Evolutionary conservation across 1,140 invertebrate species (phyloP), one percentile per base, ranked within the genome.

Genomic region (Hydropsyche tenuis): DNA sequence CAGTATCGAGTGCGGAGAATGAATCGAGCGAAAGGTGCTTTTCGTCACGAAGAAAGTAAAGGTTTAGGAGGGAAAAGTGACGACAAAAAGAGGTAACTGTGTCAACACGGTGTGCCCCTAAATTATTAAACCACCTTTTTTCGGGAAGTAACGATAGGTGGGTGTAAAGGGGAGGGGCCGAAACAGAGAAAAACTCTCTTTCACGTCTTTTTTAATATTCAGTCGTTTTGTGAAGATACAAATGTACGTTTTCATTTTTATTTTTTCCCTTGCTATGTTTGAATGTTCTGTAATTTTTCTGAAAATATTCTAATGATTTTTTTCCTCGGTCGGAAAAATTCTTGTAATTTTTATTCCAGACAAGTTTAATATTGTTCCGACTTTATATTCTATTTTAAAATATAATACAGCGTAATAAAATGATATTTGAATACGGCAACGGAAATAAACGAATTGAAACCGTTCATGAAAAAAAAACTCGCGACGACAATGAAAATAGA

Each of bases 141-240:
- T 37, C 30, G 9, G 30, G 9, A 37, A 37, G 30, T 37, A 9
- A 37, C 3, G 30, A 37, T 37, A 9, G 3, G 27, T 14, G 48
- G 68, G 25, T 37, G 30, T 37, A 30, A 68, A 48, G 27, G 68
- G 18, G 27, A 53, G 45, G 46, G 23, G 56, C 48, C 20, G 23
- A 68, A 46, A 70, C 23, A 23, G 30, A 37, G 30, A 37, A 37
- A 37, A 37, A 37, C 30, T 37, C 30, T 37, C 9, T 37, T n/a
- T 22, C 42, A 46, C 30, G 48, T 56, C 48, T 56, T 56, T 53
- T 69, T 60, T 70, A 70, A 70, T 70, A 70, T 70, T 70, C 51
- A 70, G 68, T 60, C 27, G 22, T 16, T 51, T 51, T 51, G 48
- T 51, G 4, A 14, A 51, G 14, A 51, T 5, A 51, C 20, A 51